Percentiles rank a stretch among this genome's conserved stretches.
phyloP scores from a whole-genome alignment of 2,888 invertebrate genomes.

The Acholoe squamosa region DNA sequence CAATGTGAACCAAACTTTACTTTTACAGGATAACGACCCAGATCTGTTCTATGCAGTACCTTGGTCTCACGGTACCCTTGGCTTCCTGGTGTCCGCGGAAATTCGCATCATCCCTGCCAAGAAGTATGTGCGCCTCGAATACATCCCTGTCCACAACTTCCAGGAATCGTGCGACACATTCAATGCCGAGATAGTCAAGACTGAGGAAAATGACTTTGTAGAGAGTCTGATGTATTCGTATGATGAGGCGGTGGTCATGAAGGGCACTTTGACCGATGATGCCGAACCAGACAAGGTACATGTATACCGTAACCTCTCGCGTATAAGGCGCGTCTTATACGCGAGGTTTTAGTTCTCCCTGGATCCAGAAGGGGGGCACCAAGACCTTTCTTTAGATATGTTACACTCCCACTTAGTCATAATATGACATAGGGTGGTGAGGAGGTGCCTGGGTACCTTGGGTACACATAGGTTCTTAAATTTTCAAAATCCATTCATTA shows the following conservation, averaged over 20 bases:
- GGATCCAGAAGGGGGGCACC: too few species aligned
- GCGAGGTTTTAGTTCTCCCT: too few species aligned
- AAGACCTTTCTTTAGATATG: too few species aligned
- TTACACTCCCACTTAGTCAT: too few species aligned
- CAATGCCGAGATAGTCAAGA: constrained; percentile 84
- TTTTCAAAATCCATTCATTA: too few species aligned
- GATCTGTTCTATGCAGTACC: constrained; percentile 91
- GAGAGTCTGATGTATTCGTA: constrained; percentile 89
- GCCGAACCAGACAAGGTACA: constrained; percentile 86
- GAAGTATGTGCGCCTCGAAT: constrained; percentile 86
- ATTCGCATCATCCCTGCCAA: constrained; percentile 90
- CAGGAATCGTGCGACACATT: constrained; percentile 82
- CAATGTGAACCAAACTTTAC: too few species aligned
- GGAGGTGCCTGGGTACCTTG: too few species aligned
- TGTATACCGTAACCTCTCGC: too few species aligned
- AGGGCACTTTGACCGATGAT: constrained; percentile 88
- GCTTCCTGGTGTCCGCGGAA: constrained; percentile 89
- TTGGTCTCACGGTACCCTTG: constrained; percentile 93
- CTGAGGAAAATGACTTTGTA: constrained; percentile 88
- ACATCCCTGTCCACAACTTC: constrained; percentile 86
- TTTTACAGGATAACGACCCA: constrained; percentile 87
- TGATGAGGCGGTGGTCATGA: constrained; percentile 90
- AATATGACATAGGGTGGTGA: too few species aligned
- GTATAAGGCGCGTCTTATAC: too few species aligned
- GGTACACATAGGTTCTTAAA: too few species aligned